Evolutionary conservation across 1,140 invertebrate species (phyloP).

Genomic region (Ceratoteleas bidentatus): DNA sequence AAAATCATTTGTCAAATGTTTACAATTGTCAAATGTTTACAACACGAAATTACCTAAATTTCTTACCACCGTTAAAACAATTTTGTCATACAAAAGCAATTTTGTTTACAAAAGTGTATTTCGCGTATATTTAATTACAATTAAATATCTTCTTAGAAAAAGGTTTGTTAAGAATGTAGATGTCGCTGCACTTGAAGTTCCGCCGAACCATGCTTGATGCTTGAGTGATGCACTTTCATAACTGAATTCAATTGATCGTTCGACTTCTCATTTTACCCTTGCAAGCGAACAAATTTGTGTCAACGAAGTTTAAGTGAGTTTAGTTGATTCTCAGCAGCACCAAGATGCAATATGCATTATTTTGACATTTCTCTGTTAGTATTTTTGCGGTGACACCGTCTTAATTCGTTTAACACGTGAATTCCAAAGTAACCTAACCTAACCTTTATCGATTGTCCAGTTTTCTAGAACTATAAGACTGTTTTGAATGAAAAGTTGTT

Average conservation of each 20-base stretch:
- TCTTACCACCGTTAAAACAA: no score
- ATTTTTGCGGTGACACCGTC: constrained; percentile 53
- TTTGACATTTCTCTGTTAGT: constrained; percentile 80
- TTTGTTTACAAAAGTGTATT: no score
- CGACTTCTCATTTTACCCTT: not conserved
- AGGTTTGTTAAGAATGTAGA: no score
- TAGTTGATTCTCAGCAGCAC: constrained; percentile 25
- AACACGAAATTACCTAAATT: no score
- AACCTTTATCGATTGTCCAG: constrained; percentile 19
- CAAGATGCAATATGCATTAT: constrained; percentile 74
- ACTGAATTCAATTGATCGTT: not conserved
- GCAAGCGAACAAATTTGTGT: not conserved
- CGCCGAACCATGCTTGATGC: not conserved
- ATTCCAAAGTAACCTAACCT: constrained; percentile 44
- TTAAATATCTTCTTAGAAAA: no score
- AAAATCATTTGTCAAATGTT: no score
- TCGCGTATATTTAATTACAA: no score
- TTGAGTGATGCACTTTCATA: not conserved
- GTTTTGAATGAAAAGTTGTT: constrained; percentile 6
- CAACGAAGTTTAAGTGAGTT: constrained; percentile 51
- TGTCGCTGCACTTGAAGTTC: no score
- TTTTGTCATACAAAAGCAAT: no score
- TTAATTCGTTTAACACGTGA: constrained; percentile 41
- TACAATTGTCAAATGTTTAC: no score
- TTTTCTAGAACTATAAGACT: constrained; percentile 2